These are phyloP conservation scores for Morpho deidamia DNA, from an alignment of 2,888 invertebrate genomes.

Conservation along the genomic window DNA sequence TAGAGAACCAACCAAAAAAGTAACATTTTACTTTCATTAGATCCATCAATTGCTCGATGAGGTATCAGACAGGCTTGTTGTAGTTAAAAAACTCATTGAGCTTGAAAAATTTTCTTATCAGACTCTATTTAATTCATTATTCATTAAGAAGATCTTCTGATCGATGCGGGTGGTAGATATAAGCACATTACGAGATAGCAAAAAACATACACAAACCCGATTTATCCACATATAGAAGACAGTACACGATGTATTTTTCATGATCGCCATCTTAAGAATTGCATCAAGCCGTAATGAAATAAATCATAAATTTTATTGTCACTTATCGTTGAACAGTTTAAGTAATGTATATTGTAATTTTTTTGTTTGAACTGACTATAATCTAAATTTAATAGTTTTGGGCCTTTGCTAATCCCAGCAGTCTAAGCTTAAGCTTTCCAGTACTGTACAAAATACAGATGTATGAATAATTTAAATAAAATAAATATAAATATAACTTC, in stretches of 20 bases:
- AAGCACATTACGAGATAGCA: conserved; percentile 29
- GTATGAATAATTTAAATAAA: no score
- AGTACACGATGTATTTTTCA: conserved; percentile 30
- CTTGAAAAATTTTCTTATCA: conserved; percentile 29
- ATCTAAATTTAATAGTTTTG: no score
- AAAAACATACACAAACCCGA: conserved; percentile 28
- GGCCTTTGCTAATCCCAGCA: no score
- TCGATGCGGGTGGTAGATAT: conserved; percentile 36
- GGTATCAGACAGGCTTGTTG: no score
- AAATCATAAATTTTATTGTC: conserved; percentile 16
- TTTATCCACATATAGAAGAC: conserved; percentile 31
- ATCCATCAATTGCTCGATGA: no score
- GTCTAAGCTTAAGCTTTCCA: no score
- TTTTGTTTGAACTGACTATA: no score
- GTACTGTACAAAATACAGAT: no score
- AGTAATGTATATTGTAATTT: neutral
- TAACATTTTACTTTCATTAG: no score
- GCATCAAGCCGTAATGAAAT: conserved; percentile 17
- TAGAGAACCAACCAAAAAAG: no score
- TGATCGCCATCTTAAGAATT: conserved; percentile 16
- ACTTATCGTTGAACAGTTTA: conserved; percentile 3
- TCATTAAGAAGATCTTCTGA: conserved; percentile 28
- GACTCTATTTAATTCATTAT: conserved; percentile 34
- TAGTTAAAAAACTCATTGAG: conserved; percentile 17
- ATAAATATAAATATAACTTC: no score